Evolutionary conservation across 2,113 vertebrate genomes (phyloP), one percentile per base, ranked within the genome.

Genomic region (Vicugna pacos): DNA sequence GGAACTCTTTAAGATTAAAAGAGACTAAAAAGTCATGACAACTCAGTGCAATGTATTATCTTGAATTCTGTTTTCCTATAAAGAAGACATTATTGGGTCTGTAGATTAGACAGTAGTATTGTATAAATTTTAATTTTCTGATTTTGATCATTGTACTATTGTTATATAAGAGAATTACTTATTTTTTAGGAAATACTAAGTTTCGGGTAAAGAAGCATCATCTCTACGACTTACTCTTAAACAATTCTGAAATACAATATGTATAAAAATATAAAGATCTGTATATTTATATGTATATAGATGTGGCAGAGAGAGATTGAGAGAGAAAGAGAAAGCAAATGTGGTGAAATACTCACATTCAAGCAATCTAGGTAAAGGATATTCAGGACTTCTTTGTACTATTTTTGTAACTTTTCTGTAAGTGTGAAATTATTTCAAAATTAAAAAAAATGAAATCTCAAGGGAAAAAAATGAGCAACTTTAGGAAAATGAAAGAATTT

Each of bases 401-500:
- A 2, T 70, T 72, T 50, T 82, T 69, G 2, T 60, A 93, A 48
- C 15, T 93, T 86, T 65, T 91, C 17, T 54, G 15, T 67, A 93
- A 83, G 69, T 62, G 60, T 89, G 60, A 89, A 69, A 54, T 93
- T 67, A 76, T 46, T 22, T 76, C 52, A 77, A 60, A 76, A 17
- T 88, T 20, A 24, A 89, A 75, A 48, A 87, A 80, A 42, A 32
- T 92, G 72, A 92, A 73, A 75, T 81, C 46, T 77, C 84, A 54
- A 85, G 72, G 28, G 62, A 42, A 73, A 72, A 83, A 65, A 75
- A 1, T 8, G 8, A 82, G 38, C 32, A 80, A 85, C 26, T 91
- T 92, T 73, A 56, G 56, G 26, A 89, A 91, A 93, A 95, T 42
- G 38, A 90, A 89, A 76, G 30, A 70, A 24, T 81, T 92, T 81